Evolutionary conservation across 2,797 vertebrate species (phyloP).

Genomic region (Cyprinella venusta): DNA sequence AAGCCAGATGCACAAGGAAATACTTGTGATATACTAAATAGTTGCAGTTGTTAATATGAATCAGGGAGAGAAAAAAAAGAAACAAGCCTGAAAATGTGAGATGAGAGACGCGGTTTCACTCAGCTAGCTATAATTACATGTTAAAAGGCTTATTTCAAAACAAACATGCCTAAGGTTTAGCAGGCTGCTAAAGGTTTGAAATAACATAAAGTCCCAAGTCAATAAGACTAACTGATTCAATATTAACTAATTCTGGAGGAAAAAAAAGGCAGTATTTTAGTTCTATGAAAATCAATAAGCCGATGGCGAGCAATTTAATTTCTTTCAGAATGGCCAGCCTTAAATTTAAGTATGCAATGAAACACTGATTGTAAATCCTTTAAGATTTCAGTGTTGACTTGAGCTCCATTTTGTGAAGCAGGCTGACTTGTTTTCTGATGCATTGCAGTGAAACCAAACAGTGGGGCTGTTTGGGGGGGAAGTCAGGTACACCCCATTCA

Average conservation of each 20-base stretch:
- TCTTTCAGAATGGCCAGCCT: conserved; percentile 22
- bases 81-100: background rate
- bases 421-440: conserved; percentile 37
- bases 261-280: conserved; percentile 18
- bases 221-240: conserved; percentile 39
- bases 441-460: conserved; percentile 44
- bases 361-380: conserved; percentile 28
- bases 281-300: conserved; percentile 29
- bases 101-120: conserved; percentile 13
- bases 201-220: conserved; percentile 32
- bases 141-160: conserved; percentile 50
- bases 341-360: conserved; percentile 26
- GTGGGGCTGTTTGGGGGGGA: conserved; percentile 13
- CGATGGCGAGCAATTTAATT: conserved; percentile 28
- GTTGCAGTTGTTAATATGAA: conserved; percentile 16
- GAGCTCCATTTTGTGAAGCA: conserved; percentile 7
- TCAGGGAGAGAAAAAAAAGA: background rate
- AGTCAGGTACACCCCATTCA: conserved; percentile 46
- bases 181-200: conserved; percentile 43
- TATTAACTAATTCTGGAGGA: conserved; percentile 24
- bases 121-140: conserved; percentile 41
- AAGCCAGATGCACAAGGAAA: conserved; percentile 30
- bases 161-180: conserved; percentile 44
- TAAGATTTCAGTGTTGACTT: conserved; percentile 21
- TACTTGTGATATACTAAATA: conserved; percentile 12